phyloP scores from a whole-genome alignment of 1,140 invertebrate genomes.

The Dryas iulia region DNA sequence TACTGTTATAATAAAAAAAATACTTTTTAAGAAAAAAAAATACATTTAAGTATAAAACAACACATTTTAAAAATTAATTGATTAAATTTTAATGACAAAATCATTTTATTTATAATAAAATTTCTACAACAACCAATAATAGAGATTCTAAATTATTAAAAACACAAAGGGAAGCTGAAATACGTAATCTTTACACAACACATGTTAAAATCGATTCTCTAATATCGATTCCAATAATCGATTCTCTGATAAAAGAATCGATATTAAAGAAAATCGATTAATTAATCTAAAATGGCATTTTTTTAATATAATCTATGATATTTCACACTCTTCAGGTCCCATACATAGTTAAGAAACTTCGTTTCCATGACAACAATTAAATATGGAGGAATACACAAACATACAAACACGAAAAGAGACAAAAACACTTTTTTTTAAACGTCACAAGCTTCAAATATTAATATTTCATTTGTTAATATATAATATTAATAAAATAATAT shows the following conservation, averaged over 20 bases:
- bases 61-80: background rate
- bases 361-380: conserved; percentile 11
- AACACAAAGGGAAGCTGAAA: background rate
- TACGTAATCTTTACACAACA: background rate
- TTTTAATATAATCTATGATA: conserved; percentile 15
- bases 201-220: background rate
- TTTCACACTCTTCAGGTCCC: conserved; percentile 28
- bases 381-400: background rate
- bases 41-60: background rate
- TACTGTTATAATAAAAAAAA: background rate
- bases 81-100: background rate
- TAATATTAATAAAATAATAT: background rate
- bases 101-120: background rate
- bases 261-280: background rate
- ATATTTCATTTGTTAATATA: background rate
- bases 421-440: background rate
- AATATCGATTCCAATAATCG: background rate
- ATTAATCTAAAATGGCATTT: conserved; percentile 21
- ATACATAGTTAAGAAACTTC: conserved; percentile 18
- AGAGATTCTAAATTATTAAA: background rate
- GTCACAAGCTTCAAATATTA: too few relatives aligned
- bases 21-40: background rate
- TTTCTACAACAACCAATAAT: background rate
- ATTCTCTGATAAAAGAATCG: background rate
- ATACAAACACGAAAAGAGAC: background rate